These are phyloP conservation scores for Cacatua alba DNA, from an alignment of 2,113 vertebrate species.

Conservation along the genomic window DNA sequence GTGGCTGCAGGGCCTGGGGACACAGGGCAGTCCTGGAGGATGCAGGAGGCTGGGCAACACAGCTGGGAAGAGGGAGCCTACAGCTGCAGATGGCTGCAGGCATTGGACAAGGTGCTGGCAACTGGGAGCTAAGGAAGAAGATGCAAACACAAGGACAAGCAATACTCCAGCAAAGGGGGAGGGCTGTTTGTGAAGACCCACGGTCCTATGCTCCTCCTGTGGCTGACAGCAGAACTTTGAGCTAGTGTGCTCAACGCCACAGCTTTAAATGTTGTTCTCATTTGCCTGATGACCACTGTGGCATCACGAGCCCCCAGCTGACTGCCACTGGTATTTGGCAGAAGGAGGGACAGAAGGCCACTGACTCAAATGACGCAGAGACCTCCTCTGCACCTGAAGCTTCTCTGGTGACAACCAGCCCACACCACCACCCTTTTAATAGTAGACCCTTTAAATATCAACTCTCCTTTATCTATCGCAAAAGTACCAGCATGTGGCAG, in stretches of 20 bases:
- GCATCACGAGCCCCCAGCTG: accelerated
- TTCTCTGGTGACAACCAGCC: neutral
- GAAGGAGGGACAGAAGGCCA: neutral
- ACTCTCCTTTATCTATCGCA: neutral
- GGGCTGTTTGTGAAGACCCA: neutral
- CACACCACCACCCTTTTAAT: neutral
- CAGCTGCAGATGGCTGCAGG: neutral
- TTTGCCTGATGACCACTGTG: neutral
- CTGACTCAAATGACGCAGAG: neutral
- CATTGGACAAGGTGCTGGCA: neutral
- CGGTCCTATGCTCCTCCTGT: accelerated
- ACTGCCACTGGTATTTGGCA: neutral
- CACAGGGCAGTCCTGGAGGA: neutral
- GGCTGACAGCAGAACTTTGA: neutral
- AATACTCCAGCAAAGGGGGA: neutral
- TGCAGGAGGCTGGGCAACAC: neutral
- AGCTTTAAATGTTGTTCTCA: neutral
- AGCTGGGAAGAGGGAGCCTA: neutral
- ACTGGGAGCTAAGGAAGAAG: neutral
- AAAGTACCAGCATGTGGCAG: neutral
- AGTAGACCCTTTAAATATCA: neutral
- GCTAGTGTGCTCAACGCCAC: neutral
- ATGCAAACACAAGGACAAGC: neutral
- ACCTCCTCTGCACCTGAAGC: neutral
- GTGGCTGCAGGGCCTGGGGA: neutral